phyloP scores from a whole-genome alignment of 2,113 vertebrate species.

The Carassius carassius region DNA sequence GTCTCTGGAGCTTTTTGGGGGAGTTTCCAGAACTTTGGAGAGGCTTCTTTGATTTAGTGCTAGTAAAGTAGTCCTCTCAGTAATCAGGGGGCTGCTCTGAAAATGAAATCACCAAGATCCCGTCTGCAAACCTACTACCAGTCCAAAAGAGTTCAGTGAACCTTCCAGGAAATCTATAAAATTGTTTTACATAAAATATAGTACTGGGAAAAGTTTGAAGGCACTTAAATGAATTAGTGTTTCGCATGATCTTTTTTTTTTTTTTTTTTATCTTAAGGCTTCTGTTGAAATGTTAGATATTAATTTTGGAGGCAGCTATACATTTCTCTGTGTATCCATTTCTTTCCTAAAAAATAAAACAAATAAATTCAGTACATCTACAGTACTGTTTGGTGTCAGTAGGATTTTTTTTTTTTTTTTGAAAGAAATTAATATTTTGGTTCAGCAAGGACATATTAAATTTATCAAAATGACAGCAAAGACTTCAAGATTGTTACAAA shows the following conservation, averaged over 20 bases:
- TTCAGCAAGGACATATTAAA: not conserved
- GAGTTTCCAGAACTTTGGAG: slow-evolving; percentile 52
- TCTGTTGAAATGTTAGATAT: not conserved
- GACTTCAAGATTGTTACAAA: not conserved
- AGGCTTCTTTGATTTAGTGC: slow-evolving; percentile 41
- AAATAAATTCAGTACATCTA: not conserved
- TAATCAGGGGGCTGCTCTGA: not conserved
- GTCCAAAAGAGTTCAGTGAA: not conserved
- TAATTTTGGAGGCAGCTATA: not conserved
- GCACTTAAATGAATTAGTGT: not conserved
- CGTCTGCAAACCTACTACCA: not conserved
- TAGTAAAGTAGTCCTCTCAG: slow-evolving; percentile 34
- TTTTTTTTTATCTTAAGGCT: not conserved
- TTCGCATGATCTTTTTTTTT: too few species aligned
- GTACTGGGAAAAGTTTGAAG: not conserved
- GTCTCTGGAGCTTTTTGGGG: slow-evolving; percentile 46
- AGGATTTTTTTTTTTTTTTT: not conserved
- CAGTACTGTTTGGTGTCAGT: not conserved
- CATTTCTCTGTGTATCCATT: not conserved
- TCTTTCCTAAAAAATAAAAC: not conserved
- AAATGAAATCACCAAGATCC: not conserved
- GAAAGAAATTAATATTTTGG: not conserved
- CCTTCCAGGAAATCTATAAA: not conserved
- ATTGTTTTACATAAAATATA: not conserved
- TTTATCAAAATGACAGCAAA: not conserved